Evolutionary conservation across 2,888 invertebrate species (phyloP), one percentile per base, ranked within the genome.

Genomic region (Osmoderma eremita): DNA sequence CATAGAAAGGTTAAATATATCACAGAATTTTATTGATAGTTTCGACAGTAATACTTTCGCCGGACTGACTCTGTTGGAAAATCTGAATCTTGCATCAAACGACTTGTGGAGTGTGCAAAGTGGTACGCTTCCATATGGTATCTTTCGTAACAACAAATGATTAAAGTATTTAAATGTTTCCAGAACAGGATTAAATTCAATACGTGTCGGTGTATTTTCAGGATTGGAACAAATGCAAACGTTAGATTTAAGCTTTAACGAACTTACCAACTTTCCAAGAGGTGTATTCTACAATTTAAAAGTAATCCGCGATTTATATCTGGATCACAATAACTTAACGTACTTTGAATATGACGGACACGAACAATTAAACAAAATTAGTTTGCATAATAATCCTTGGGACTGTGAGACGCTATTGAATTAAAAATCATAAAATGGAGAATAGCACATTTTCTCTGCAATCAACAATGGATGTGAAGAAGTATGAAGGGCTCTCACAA

Each of bases 171-270:
- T 64, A 36, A 64, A 64, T 24, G 1, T 64, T 1, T 64, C 64
- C 2, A 12, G 42, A 13, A 54, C 38, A 8, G 18, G 20, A 10
- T 45, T 64, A 64, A 17, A 24, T 13, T 12, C 18, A 12, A 42
- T 64, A n/a, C 17, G 41, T 13, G 17, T 64, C n/a, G 64, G 64
- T 18, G 15, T 30, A 15, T 64, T 64, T 13, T 42, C 64, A 41
- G 51, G 51, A n/a, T 54, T 64, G 39, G 17, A 22, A 12, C 17
- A 42, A 8, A 13, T 64, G 39, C 10, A 13, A 30, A 20, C 22
- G 15, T 45, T 64, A 10, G 64, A 64, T 54, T 20, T 64, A 10
- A 64, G 64, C n/a, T 36, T 30, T 54, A 64, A 64, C 17, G 24
- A 64, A 13, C 45, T 64, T 10, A 20, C 17, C 4, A 30, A 54